Conservation (phyloP, 2,113 vertebrate species). For the Heterochromis multidens region DNA sequence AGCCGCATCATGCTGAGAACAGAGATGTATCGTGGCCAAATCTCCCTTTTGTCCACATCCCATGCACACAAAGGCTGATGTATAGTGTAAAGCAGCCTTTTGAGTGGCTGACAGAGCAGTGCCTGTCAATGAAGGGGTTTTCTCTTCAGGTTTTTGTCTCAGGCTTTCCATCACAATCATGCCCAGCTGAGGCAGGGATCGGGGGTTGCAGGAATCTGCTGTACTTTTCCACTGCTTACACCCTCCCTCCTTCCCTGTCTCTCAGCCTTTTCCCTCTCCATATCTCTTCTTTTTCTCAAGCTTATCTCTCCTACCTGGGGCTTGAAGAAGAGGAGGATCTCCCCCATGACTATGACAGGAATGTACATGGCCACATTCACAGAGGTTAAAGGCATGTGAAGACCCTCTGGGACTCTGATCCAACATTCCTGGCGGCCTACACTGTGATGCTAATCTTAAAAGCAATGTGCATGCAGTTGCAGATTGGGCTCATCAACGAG, state of each 20-base stretch:
- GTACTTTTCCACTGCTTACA: constrained; percentile 73
- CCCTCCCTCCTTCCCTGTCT: neutral
- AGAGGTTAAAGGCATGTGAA: constrained; percentile 26
- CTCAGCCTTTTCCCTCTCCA: neutral
- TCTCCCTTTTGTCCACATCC: constrained; percentile 45
- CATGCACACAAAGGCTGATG: constrained; percentile 40
- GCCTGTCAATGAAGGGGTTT: constrained; percentile 42
- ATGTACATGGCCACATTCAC: constrained; percentile 18
- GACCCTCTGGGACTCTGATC: constrained; percentile 28
- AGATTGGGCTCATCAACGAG: constrained; percentile 41
- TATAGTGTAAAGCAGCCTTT: constrained; percentile 54
- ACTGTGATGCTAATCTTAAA: constrained; percentile 69
- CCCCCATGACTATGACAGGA: constrained; percentile 10
- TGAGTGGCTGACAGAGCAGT: constrained; percentile 51
- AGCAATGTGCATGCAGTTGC: constrained; percentile 49
- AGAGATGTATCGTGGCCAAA: constrained; percentile 51
- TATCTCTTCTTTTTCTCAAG: constrained; percentile 15
- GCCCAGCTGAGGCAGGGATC: constrained; percentile 50
- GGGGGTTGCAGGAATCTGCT: constrained; percentile 62
- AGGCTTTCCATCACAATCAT: constrained; percentile 67
- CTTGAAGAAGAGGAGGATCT: neutral
- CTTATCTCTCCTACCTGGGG: constrained; percentile 36
- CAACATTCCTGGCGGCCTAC: constrained; percentile 43
- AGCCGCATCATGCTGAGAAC: constrained; percentile 39
- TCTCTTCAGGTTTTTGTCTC: constrained; percentile 62